A percentile compares a stretch with the other conserved stretches of the same genome.
Evolutionary conservation across 2,888 invertebrate genomes (phyloP).

Genomic region (Balanococcus diminutus): DNA sequence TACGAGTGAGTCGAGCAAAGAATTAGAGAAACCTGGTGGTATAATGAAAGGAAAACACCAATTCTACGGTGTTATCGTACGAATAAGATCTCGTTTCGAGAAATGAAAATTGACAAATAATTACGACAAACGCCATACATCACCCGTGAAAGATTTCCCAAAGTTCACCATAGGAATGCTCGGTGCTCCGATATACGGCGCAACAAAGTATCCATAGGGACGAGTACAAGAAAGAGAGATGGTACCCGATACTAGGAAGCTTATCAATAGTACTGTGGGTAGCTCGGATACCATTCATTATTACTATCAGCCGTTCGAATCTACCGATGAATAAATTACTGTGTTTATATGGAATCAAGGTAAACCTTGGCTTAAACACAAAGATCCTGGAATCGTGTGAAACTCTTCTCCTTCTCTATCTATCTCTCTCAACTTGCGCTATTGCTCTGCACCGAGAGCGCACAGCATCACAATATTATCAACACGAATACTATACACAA

Average conservation of each 20-base stretch:
- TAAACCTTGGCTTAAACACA: conserved; percentile 34
- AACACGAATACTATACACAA: background rate
- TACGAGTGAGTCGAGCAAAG: background rate
- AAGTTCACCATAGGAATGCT: conserved; percentile 18
- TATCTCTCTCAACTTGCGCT: background rate
- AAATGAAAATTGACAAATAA: conserved; percentile 9
- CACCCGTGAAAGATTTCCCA: conserved; percentile 13
- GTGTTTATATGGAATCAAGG: conserved; percentile 34
- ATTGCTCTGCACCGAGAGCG: background rate
- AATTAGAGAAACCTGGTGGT: background rate
- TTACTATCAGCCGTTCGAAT: conserved; percentile 29
- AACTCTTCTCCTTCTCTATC: background rate
- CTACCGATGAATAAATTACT: conserved; percentile 39
- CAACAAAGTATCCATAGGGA: conserved; percentile 12
- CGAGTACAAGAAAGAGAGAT: background rate
- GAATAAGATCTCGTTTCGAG: background rate
- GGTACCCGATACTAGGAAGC: conserved; percentile 34
- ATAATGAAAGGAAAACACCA: background rate
- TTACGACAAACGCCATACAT: background rate
- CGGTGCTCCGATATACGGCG: background rate
- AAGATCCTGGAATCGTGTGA: conserved; percentile 41
- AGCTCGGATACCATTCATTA: conserved; percentile 42
- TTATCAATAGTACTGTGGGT: conserved; percentile 41
- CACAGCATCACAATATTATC: background rate
- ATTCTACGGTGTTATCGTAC: no score